Evolutionary conservation across 2,113 vertebrate genomes (phyloP).

Genomic region (Ascaphus truei): DNA sequence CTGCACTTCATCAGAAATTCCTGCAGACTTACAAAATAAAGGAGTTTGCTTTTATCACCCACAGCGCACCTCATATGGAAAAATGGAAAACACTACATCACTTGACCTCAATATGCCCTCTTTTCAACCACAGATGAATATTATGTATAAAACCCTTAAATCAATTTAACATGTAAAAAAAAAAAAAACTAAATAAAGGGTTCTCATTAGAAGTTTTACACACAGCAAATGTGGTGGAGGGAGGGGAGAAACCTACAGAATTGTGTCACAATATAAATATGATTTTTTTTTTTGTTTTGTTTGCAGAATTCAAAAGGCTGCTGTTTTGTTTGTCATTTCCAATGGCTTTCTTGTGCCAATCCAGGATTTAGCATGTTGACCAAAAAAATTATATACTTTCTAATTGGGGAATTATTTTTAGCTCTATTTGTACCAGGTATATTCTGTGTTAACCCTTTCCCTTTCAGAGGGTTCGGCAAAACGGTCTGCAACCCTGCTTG

Average conservation of each 20-base stretch:
- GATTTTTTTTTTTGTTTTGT: too few relatives aligned
- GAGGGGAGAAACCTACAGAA: conserved; percentile 43
- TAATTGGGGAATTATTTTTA: neutral
- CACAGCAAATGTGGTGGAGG: too few relatives aligned
- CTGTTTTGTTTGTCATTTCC: conserved; percentile 1
- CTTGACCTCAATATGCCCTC: conserved; percentile 80
- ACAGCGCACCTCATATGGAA: conserved; percentile 69
- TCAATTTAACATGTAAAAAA: conserved; percentile 63
- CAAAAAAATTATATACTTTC: neutral
- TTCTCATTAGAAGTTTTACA: conserved; percentile 50
- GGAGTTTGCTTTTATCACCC: conserved; percentile 68
- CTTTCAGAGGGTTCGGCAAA: too few relatives aligned
- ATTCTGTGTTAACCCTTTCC: too few relatives aligned
- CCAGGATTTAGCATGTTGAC: conserved; percentile 12
- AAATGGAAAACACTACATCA: conserved; percentile 88
- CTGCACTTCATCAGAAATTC: conserved; percentile 83
- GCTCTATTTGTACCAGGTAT: too few relatives aligned
- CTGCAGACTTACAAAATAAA: conserved; percentile 73
- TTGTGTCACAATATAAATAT: conserved; percentile 49
- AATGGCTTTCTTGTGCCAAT: neutral
- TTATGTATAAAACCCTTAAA: conserved; percentile 71
- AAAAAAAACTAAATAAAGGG: conserved; percentile 22
- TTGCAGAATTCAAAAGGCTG: neutral
- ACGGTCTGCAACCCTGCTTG: too few relatives aligned
- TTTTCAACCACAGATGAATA: conserved; percentile 69